Evolutionary conservation across 1,140 invertebrate genomes (phyloP), one percentile per base, ranked within the genome.

Genomic region (Battus philenor): DNA sequence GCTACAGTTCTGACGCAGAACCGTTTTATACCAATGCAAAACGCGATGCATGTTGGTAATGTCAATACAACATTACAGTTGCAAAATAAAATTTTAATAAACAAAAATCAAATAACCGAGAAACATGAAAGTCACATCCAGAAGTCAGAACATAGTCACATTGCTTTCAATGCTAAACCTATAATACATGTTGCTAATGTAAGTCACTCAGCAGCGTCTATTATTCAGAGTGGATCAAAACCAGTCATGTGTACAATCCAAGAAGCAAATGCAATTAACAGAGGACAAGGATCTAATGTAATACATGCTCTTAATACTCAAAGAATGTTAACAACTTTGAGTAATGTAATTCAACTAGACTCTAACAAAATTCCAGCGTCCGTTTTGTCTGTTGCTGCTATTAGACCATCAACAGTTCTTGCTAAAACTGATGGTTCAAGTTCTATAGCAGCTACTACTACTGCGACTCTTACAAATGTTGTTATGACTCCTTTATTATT

Each of bases 1-100:
- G 59, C 80, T 22, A 75, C 84, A 33, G 60, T 85, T 6, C 62
- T 86, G 66, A 63, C 82, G 12, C 82, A 85, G 56, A 86, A 86
- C 67, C 68, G 84, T 24, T 58, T 87, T 31, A 73, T 86, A 36
- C 71, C 82, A 1, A 74, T 82, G 72, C 75, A 76, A 51, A 75
- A 78, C 60, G 60, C 74, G 12, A 50, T 77, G 15, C 72, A 82
- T 30, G 59, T 67, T 30, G 63, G 61, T 18, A 75, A 72, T 51
- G 56, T 72, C 5, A 82, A 76, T 60, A 59, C 73, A 15, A 41
- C 62, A 43, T 49, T 83, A 50, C 74, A 80, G 59, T 30, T 81
- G n/a, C 52, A 66, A 27, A 81, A 71, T 47, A 83, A 84, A 64
- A 65, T 79, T 29, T 51, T 83, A 33, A 63, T 86, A 8, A 82